phyloP scores from a whole-genome alignment of 1,140 invertebrate genomes.

The Mercenaria mercenaria region DNA sequence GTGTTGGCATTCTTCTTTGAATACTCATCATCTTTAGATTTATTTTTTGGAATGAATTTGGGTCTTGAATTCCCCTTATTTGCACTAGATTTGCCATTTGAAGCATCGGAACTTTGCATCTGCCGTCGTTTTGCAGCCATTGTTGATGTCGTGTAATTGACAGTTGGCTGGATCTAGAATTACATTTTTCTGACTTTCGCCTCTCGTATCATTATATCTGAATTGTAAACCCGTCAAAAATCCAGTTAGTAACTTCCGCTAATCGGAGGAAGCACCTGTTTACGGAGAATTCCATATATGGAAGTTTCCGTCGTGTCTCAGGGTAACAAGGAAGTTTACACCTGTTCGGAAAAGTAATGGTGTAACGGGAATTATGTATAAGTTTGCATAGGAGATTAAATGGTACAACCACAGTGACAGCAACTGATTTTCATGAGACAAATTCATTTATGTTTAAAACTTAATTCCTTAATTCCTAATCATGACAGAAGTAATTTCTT shows the following conservation, averaged over 20 bases:
- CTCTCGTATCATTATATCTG: background rate
- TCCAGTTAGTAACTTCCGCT: background rate
- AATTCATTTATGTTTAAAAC: background rate
- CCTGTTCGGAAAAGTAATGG: slow-evolving; percentile 73
- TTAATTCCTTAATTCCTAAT: background rate
- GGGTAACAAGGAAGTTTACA: slow-evolving; percentile 81
- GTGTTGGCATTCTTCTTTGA: slow-evolving; percentile 42
- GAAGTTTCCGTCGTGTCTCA: slow-evolving; percentile 77
- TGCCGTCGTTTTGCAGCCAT: slow-evolving; percentile 67
- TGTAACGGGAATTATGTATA: background rate
- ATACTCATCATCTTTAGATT: slow-evolving; percentile 33
- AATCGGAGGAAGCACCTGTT: slow-evolving; percentile 66
- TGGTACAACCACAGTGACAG: background rate
- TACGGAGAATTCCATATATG: slow-evolving; percentile 76
- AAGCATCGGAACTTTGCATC: slow-evolving; percentile 59
- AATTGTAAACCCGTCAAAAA: slow-evolving; percentile 13
- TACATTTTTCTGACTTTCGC: background rate
- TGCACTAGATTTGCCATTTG: slow-evolving; percentile 60
- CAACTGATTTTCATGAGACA: background rate
- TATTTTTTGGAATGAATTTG: slow-evolving; percentile 21
- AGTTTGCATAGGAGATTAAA: background rate
- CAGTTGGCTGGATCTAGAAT: slow-evolving; percentile 19
- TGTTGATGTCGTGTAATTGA: slow-evolving; percentile 71
- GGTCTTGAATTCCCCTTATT: slow-evolving; percentile 25
- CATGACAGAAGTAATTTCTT: slow-evolving; percentile 77